Base-by-base conservation (phyloP, 2,797 vertebrate genomes). In the Schizothorax lantsangensis region DNA sequence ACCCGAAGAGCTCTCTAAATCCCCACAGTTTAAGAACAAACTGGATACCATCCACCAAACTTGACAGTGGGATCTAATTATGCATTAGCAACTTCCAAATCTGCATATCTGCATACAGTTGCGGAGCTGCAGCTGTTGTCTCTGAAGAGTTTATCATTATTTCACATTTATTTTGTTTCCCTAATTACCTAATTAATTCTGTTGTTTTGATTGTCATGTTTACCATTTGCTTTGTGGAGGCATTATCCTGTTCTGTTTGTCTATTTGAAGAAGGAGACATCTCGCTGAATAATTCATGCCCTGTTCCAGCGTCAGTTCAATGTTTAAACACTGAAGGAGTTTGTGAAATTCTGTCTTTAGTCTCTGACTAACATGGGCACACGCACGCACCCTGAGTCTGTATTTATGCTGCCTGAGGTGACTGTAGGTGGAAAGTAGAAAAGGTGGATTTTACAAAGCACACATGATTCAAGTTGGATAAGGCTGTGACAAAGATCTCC, bases 161-260 rank as follows among this genome's bases (percentile, higher is more conserved):
- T 95, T 96, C 94, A 93, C 95, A 95, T 96, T 96, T 95, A 95
- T 96, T 96, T 96, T 96, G 95, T 96, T 94, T 95, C 92, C 91
- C 94, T 96, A 96, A 96, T 96, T 96, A 95, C 94, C 95, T 95
- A 93, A 96, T 96, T 96, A 96, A 96, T 96, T 95, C 94, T 90
- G 95, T 96, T 96, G 95, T 96, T 96, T 95, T 96, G 95, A 95
- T 96, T 95, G 95, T 92, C 92, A 93, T 96, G 95, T 96, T 96
- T 96, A 95, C 95, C 94, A 91, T 95, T 95, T 95, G 95, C 95
- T 95, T 94, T 94, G 94, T 92, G 94, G 92, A 95, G 93, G 94
- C 93, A 92, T 95, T 95, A 96, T 95, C 95, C 95, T 93, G 93
- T 95, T 95, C 93, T 95, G 94, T 96, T 96, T 96, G 95, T 95